Percentiles rank a stretch among this genome's conserved stretches.
Evolutionary conservation across 2,797 vertebrate genomes (phyloP).

Genomic region (Myioborus melanocephalus): DNA sequence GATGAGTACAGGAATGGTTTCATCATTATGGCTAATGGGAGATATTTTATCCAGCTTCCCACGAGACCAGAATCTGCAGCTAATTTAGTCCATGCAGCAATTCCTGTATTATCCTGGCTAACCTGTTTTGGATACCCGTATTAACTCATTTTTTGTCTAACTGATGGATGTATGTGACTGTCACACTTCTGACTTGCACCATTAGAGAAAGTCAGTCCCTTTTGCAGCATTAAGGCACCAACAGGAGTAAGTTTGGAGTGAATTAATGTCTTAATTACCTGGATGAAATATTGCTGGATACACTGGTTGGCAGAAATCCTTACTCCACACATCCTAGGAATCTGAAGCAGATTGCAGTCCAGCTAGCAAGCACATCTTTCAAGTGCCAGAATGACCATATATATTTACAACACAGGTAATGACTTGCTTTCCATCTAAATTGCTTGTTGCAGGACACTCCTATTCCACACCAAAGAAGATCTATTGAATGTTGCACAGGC

Average conservation of each 20-base stretch:
- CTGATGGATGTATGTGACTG: neutral
- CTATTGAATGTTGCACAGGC: constrained; percentile 90
- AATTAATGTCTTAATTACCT: neutral
- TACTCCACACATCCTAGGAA: neutral
- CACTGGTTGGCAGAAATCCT: neutral
- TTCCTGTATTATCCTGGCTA: neutral
- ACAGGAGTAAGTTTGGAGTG: neutral
- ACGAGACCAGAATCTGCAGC: neutral
- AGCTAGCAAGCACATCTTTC: neutral
- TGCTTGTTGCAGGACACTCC: constrained; percentile 84
- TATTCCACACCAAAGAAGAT: constrained; percentile 83
- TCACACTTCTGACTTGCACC: neutral
- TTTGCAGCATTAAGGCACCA: neutral
- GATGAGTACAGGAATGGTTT: neutral
- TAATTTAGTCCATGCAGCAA: neutral
- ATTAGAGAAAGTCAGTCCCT: neutral
- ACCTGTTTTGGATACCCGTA: neutral
- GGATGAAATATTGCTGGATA: neutral
- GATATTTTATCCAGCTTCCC: neutral
- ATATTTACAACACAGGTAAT: neutral
- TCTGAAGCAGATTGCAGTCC: neutral
- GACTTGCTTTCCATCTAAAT: neutral
- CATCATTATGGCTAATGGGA: neutral
- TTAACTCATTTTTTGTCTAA: neutral
- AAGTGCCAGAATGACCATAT: neutral